phyloP scores from a whole-genome alignment of 2,888 invertebrate genomes.

The Aleiodes leptofemur region DNA sequence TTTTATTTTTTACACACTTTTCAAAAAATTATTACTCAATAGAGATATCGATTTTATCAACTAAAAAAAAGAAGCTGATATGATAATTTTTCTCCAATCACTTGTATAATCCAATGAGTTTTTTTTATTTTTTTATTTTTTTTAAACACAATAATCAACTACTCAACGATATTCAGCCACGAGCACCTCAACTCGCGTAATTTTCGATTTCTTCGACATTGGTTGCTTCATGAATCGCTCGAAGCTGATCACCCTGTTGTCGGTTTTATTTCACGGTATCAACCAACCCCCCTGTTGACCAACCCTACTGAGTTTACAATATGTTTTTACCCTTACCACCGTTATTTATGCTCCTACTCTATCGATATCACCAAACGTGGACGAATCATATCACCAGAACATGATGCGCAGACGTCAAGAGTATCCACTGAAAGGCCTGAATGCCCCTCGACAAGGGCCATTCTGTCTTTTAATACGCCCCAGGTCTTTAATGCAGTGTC shows the following conservation, averaged over 20 bases:
- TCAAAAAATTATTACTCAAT: no score
- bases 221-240: slow-evolving; percentile 37
- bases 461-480: neutral
- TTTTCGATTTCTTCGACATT: slow-evolving; percentile 51
- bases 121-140: no score
- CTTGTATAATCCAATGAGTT: neutral
- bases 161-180: slow-evolving; percentile 19
- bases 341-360: slow-evolving; percentile 37
- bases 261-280: slow-evolving; percentile 18
- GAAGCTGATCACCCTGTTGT: neutral
- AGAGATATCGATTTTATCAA: no score
- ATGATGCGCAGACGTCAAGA: slow-evolving; percentile 51
- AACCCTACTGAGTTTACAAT: neutral
- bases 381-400: slow-evolving; percentile 65
- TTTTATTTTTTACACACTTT: neutral
- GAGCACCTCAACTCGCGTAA: slow-evolving; percentile 53
- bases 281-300: slow-evolving; percentile 18
- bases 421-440: slow-evolving; percentile 19
- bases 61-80: neutral
- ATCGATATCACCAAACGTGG: slow-evolving; percentile 65
- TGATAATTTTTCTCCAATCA: slow-evolving; percentile 1
- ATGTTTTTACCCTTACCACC: neutral
- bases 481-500: slow-evolving; percentile 9
- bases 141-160: slow-evolving; percentile 1
- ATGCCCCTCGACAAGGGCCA: slow-evolving; percentile 26